Evolutionary conservation across 1,140 invertebrate species (phyloP), one percentile per base, ranked within the genome.

Genomic region (Micrasema longulum): DNA sequence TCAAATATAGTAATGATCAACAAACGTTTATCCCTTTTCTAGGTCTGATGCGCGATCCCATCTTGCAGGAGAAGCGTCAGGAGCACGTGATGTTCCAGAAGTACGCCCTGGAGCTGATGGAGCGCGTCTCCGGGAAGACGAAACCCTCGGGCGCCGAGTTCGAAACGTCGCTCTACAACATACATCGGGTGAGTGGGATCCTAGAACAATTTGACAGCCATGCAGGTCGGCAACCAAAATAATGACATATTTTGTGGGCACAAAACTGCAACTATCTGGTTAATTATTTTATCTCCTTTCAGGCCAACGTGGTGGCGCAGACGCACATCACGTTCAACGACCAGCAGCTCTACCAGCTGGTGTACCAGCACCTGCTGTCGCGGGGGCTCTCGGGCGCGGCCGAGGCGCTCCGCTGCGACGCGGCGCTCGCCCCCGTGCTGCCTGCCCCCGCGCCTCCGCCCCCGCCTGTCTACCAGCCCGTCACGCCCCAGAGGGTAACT

Each of bases 11-110:
- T n/a, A n/a, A n/a, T n/a, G n/a, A n/a, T n/a, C n/a, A n/a, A n/a
- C n/a, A n/a, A n/a, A n/a, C n/a, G n/a, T n/a, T n/a, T n/a, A n/a
- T n/a, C n/a, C 0, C 23, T 20, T 9, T 22, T 62, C n/a, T 81
- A 93, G 92, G 89, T 48, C 83, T 99, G 20, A 98, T 98, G 94
- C 92, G 95, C 73, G 96, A 98, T 85, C 97, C 98, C 22, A 96
- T 95, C 71, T 85, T 99, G 0, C 96, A 98, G 86, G 98, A 99
- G 83, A 98, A 97, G 82, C 87, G 95, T 0, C 91, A 93, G 71
- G 96, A 99, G 77, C 97, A 99, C 83, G 93, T 97, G 0, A 92
- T 92, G 79, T 99, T 99, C 83, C 97, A 98, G 82, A 97, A 97
- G 80, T 96, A 97, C 82, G 96, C 96, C 3, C 84, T 97, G 14